Base-by-base conservation (phyloP, 2,888 invertebrate genomes). In the Pomacea canaliculata region DNA sequence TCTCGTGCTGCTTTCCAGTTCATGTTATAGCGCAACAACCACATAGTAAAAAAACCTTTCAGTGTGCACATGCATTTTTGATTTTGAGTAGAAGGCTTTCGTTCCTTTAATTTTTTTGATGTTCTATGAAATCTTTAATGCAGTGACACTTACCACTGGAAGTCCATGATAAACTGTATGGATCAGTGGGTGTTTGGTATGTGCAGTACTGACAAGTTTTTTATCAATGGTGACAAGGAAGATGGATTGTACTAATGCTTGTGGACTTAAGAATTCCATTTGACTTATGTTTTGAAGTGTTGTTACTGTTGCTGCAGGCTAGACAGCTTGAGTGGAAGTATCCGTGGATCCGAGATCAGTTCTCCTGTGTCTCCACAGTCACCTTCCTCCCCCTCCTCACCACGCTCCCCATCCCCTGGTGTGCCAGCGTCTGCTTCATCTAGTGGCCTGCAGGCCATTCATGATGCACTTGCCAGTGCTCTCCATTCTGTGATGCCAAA, bases 241-340 rank as follows among this genome's bases (percentile, higher is more conserved):
- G 37, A 37, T 37, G 37, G 37, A 37, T 37, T 37, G 37, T 37
- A 37, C 5, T 37, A 37, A 37, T 37, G 37, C 37, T 37, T 37
- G 5, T 37, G 37, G 37, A 37, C 37, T 37, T 5, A 37, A 5
- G 37, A 37, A 37, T 37, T 37, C 37, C 37, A 23, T 37, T 37
- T 3, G 37, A 37, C 37, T n/a, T n/a, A 23, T 51, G 9, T 51
- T 56, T 56, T 4, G 51, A 63, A 63, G 10, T 23, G 63, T 63
- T 10, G 8, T 19, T 63, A 23, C 63, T 63, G 63, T 19, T 63
- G n/a, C 63, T 23, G 19, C 90, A 96, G 96, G 8, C 96, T 98
- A 95, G 97, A 98, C 92, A 96, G 96, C 79, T 94, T 95, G 82
- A 97, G 97, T 80, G 97, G 98, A 74, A 97, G 97, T 91, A 93